Evolutionary conservation across 2,797 vertebrate genomes (phyloP), one percentile per base, ranked within the genome.

Genomic region (Emydoidea blandingii): DNA sequence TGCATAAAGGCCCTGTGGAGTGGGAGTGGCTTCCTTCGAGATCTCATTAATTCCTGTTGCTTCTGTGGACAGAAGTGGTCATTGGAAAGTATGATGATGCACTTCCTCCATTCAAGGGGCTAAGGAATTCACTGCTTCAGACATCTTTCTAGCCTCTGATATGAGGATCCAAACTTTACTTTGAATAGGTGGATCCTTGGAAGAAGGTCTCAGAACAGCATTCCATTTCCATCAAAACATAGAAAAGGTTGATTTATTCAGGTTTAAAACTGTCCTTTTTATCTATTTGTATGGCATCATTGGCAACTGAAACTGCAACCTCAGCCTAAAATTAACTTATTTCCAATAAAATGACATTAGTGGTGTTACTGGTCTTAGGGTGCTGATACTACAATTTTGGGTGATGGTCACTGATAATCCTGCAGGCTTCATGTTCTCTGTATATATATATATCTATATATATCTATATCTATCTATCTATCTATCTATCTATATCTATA

Each of bases 141-240:
- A 37, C 54, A 53, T 50, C 54, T 78, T 83, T 83, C 7, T 49
- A 1, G 49, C 84, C 12, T 76, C 25, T 91, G 41, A 27, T 52
- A 2, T 50, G 76, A 41, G 65, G 57, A 65, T 25, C 11, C 8
- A 79, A 34, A 91, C 49, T 14, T 4, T 89, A 56, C 54, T 9
- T 4, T 27, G 47, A 86, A 65, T 47, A 78, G 15, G 1, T 72
- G 7, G 41, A 82, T 23, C 12, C 54, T 25, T 27, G 16, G 14
- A 11, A 88, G 84, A 2, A 41, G 37, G 0, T 47, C 92, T 94
- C 34, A 65, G 53, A 91, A 16, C 6, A 81, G 34, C 14, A 11
- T 81, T 87, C n/a, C 82, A 49, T 81, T 86, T 59, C 87, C 89
- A 90, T 92, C 18, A 86, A 82, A 91, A 74, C 29, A 85, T 34